These are phyloP conservation scores for Pasiphila rectangulata DNA, from an alignment of 2,888 invertebrate species.

Conservation along the genomic window DNA sequence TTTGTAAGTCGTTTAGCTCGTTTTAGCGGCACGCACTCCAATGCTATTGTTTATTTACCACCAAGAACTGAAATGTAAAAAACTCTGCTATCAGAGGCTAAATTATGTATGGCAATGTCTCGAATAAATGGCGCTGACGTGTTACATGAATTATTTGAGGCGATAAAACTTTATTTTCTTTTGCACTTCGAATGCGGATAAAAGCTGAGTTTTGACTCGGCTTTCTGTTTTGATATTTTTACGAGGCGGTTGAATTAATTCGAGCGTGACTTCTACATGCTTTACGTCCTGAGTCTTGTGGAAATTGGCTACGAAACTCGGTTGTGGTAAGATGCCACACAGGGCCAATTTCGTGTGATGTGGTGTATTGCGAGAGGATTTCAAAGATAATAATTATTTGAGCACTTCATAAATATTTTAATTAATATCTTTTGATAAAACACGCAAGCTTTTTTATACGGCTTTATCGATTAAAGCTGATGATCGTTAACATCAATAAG, in stretches of 20 bases:
- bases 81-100: conserved; percentile 36
- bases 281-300: conserved; percentile 27
- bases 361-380: background rate
- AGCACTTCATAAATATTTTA: conserved; percentile 1
- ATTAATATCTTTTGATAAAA: background rate
- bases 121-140: conserved; percentile 28
- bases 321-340: conserved; percentile 13
- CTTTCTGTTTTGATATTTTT: conserved; percentile 29
- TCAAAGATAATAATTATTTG: background rate
- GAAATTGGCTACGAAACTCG: conserved; percentile 32
- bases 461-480: background rate
- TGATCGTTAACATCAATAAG: background rate
- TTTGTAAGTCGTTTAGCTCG: conserved; percentile 17
- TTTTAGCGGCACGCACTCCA: conserved; percentile 23
- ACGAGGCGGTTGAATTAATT: conserved; percentile 20
- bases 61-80: conserved; percentile 36
- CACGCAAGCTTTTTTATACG: background rate
- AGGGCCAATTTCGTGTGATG: conserved; percentile 11
- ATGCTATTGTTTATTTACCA: conserved; percentile 35
- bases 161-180: conserved; percentile 27
- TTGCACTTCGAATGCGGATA: conserved; percentile 25
- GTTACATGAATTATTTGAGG: conserved; percentile 30
- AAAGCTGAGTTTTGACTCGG: conserved; percentile 19
- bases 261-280: conserved; percentile 23
- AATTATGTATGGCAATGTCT: conserved; percentile 35